Base-by-base conservation (phyloP, 2,888 invertebrate genomes). In the Steinernema hermaphroditum region DNA sequence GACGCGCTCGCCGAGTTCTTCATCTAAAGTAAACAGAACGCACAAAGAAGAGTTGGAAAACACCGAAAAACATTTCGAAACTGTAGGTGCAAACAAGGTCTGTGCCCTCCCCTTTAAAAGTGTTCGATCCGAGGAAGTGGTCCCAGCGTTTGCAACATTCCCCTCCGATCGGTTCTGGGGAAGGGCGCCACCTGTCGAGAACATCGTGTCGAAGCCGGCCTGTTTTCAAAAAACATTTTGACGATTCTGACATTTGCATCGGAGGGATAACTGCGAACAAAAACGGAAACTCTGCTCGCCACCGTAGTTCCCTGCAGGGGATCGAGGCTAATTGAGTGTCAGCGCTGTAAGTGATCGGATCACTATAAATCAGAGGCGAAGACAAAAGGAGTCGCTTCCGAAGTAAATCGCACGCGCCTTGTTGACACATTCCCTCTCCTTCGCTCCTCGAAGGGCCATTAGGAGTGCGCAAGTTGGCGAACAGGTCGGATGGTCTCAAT, bases 231-330 rank as follows among this genome's bases (percentile, higher is more conserved):
- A 62, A 62, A 62, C 62, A 32, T 62, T 62, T 32, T 62, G 62
- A 62, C 62, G 32, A 62, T 32, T 62, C 62, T 62, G 62, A 32
- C 62, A 62, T 62, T 34, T 62, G 62, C 62, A 62, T 29, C 62
- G 22, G 16, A 16, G 46, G 16, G n/a, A 46, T 4, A 16, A 46
- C 6, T 9, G 46, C 46, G 46, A 16, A n/a, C 46, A 46, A 19
- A 46, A 46, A 46, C 9, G 9, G 46, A 46, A 46, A 19, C 22
- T 19, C 46, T 6, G 22, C n/a, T 19, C n/a, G n/a, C 46, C 46
- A 19, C 46, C 46, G 16, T 19, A 16, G 4, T 46, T 12, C 43
- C 43, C 9, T 41, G 43, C 43, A 41, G 9, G 9, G 43, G 9
- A 41, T 8, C 9, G 9, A 9, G 9, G 9, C 8, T 41, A 41